Conservation (phyloP, 2,888 invertebrate species). For the Archips crataeganus region DNA sequence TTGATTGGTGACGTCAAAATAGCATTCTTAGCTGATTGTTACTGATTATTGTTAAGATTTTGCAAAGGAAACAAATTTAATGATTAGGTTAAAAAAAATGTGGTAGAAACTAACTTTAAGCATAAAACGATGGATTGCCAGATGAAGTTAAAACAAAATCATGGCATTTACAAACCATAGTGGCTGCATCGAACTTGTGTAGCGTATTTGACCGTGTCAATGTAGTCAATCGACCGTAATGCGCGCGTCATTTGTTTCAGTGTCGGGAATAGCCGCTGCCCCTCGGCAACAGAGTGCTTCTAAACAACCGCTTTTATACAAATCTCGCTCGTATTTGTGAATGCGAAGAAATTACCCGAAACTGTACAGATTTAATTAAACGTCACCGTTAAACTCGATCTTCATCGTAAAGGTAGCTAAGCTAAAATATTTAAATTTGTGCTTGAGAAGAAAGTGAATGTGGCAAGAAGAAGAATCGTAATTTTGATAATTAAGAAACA, state of each 20-base stretch:
- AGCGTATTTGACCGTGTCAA: conserved; percentile 43
- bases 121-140: neutral
- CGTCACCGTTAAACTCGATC: conserved; percentile 70
- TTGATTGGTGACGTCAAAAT: no score
- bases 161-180: conserved; percentile 16
- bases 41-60: no score
- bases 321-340: conserved; percentile 47
- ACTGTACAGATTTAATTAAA: conserved; percentile 77
- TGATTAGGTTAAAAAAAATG: no score
- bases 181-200: conserved; percentile 32
- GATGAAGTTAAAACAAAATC: neutral
- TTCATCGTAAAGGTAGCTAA: conserved; percentile 60
- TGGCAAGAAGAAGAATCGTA: neutral
- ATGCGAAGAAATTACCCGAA: conserved; percentile 67
- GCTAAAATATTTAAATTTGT: conserved; percentile 50
- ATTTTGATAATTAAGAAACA: neutral
- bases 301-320: conserved; percentile 55
- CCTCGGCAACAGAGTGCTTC: conserved; percentile 73
- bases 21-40: no score
- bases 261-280: conserved; percentile 61
- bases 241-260: conserved; percentile 75
- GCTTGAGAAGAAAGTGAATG: neutral
- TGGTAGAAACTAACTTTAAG: no score
- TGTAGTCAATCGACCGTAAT: conserved; percentile 65
- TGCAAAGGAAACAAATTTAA: no score